Conservation (phyloP, 1,140 invertebrate genomes). For the Drosophila pseudoananassae region DNA sequence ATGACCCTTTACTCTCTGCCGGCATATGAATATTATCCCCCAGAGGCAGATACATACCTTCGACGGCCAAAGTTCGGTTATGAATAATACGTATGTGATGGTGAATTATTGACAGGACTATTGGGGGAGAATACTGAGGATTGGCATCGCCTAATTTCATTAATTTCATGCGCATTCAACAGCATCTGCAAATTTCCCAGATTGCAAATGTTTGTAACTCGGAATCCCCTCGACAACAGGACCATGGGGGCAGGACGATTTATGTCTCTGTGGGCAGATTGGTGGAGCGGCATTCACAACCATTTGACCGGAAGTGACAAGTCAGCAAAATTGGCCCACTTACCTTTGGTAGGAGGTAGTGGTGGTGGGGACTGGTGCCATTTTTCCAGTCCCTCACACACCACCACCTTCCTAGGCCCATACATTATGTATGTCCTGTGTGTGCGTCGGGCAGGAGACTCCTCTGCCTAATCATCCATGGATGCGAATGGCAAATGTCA, state of each 20-base stretch:
- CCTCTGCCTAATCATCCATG: constrained; percentile 76
- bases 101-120: constrained; percentile 42
- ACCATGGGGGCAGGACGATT: constrained; percentile 24
- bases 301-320: constrained; percentile 81
- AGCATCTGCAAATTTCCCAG: constrained; percentile 69
- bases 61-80: constrained; percentile 37
- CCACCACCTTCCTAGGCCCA: constrained; percentile 1
- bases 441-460: constrained; percentile 11
- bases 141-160: constrained; percentile 71
- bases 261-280: constrained; percentile 46
- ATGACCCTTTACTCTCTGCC: constrained; percentile 26
- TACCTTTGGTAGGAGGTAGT: constrained; percentile 41
- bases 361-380: background rate
- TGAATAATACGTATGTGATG: constrained; percentile 59
- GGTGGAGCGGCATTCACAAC: constrained; percentile 51
- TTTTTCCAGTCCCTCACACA: background rate
- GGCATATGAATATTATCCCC: background rate
- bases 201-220: constrained; percentile 23
- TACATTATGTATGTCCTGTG: constrained; percentile 21
- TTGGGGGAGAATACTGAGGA: constrained; percentile 37
- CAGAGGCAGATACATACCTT: constrained; percentile 4
- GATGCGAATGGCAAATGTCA: constrained; percentile 70
- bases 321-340: constrained; percentile 75
- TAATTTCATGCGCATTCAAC: constrained; percentile 74
- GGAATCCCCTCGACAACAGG: too few relatives aligned